Evolutionary conservation across 1,140 invertebrate species (phyloP).

Genomic region (Triops longicaudatus): DNA sequence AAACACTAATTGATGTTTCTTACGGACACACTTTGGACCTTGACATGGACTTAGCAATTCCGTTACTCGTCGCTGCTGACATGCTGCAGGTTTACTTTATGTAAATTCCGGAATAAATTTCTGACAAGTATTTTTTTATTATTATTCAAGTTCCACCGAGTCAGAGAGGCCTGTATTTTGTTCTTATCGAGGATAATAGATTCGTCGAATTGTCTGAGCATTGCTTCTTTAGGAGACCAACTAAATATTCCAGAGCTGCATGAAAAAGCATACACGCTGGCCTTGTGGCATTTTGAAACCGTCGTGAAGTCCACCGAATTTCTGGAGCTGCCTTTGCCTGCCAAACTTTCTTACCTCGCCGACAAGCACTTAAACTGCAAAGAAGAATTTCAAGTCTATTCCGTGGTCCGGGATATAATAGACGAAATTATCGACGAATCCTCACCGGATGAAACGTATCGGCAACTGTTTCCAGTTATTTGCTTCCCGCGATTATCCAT

Average conservation of each 20-base stretch:
- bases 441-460: constrained; percentile 33
- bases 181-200: constrained; percentile 41
- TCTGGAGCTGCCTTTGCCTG: constrained; percentile 36
- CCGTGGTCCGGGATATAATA: constrained; percentile 41
- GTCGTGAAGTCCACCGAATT: constrained; percentile 39
- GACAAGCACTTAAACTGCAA: constrained; percentile 24
- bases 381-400: constrained; percentile 41
- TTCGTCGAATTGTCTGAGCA: constrained; percentile 42
- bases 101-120: not conserved
- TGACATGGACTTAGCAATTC: constrained; percentile 40
- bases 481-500: constrained; percentile 31
- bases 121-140: not conserved
- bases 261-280: constrained; percentile 30
- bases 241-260: constrained; percentile 33
- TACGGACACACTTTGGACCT: constrained; percentile 41
- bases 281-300: constrained; percentile 34
- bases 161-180: constrained; percentile 39
- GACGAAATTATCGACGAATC: constrained; percentile 39
- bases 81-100: constrained; percentile 33
- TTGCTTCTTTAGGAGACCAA: constrained; percentile 39
- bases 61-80: constrained; percentile 41
- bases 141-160: constrained; percentile 41
- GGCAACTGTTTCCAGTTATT: constrained; percentile 36
- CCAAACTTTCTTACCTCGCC: not conserved
- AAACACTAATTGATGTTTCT: constrained; percentile 41